Conservation (phyloP, 2,797 vertebrate genomes). For the Pyrocephalus nanus region DNA sequence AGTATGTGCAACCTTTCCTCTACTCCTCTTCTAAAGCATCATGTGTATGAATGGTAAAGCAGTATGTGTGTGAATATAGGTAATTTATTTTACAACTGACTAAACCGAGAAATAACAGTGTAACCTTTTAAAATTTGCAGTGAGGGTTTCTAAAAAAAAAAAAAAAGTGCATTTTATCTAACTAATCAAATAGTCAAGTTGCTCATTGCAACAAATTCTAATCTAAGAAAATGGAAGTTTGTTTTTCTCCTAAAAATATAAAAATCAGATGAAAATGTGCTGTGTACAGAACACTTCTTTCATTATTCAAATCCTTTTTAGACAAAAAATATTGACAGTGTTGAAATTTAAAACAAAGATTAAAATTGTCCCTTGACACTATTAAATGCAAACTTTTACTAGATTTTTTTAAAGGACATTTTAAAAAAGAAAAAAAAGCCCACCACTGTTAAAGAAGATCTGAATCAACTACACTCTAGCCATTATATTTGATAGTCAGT, state of each 20-base stretch:
- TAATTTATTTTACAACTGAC: conserved; percentile 53
- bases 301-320: neutral
- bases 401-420: neutral
- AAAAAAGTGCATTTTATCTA: neutral
- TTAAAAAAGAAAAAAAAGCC: fast-evolving
- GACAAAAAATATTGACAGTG: neutral
- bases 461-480: neutral
- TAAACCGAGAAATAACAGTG: neutral
- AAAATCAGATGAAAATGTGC: neutral
- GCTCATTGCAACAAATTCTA: neutral
- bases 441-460: neutral
- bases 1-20: neutral
- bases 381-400: neutral
- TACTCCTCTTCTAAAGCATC: neutral
- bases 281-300: neutral
- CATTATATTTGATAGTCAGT: neutral
- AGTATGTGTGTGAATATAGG: neutral
- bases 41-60: conserved; percentile 15
- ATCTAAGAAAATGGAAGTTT: neutral
- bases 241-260: neutral
- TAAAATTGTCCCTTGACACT: neutral
- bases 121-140: neutral
- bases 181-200: neutral
- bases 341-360: neutral
- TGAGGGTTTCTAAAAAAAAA: neutral